A percentile compares a stretch with the other conserved stretches of the same genome.
Conservation (phyloP, 2,113 vertebrate genomes). For the Phrynosoma blainvillii region DNA sequence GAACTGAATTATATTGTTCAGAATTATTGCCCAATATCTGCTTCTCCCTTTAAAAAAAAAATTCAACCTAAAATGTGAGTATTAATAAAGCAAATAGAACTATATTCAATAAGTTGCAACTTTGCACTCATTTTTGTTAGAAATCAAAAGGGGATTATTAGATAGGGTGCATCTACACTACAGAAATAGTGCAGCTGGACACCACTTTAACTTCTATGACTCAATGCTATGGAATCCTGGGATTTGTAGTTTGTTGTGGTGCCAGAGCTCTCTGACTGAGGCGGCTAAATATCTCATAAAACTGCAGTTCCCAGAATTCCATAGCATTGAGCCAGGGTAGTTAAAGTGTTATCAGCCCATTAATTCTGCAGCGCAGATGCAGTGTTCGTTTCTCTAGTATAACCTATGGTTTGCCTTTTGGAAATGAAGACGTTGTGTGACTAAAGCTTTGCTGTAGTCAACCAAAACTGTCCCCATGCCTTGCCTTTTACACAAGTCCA, state of each 20-base stretch:
- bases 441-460: background rate
- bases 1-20: background rate
- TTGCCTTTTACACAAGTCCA: background rate
- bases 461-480: background rate
- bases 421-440: background rate
- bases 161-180: too few species aligned
- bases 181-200: too few species aligned
- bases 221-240: too few species aligned
- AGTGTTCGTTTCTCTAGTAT: background rate
- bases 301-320: too few species aligned
- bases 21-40: background rate
- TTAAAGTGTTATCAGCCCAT: too few species aligned
- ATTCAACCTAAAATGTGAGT: background rate
- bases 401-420: conserved; percentile 37
- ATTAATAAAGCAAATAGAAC: conserved; percentile 6
- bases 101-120: background rate
- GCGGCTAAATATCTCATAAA: too few species aligned
- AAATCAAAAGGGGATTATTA: background rate
- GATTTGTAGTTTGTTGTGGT: too few species aligned
- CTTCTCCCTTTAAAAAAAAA: background rate
- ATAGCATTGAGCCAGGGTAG: too few species aligned
- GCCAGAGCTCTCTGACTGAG: too few species aligned
- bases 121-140: background rate
- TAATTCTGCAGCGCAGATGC: too few species aligned
- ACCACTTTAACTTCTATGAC: too few species aligned